Evolutionary conservation across 2,888 invertebrate genomes (phyloP).

Genomic region (Miltochrista miniata): DNA sequence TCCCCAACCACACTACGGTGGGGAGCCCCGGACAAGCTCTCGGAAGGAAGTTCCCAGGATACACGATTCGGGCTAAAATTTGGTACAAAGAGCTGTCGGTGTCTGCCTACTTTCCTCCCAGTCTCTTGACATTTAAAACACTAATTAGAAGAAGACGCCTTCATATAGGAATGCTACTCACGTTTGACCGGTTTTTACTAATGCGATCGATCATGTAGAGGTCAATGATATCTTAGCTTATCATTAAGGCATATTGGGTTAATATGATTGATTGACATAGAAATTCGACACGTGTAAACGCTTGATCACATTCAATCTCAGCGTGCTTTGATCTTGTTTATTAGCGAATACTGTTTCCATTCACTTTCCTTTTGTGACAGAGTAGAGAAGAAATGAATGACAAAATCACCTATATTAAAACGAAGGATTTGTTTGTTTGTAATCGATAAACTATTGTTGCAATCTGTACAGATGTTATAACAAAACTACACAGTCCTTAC

Average conservation of each 20-base stretch:
- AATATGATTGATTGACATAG: constrained; percentile 11
- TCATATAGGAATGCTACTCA: not conserved
- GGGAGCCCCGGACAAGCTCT: no score
- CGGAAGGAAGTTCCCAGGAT: no score
- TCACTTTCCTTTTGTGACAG: constrained; percentile 10
- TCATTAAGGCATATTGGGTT: not conserved
- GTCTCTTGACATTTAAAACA: no score
- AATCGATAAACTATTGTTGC: no score
- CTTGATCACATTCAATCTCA: constrained; percentile 11
- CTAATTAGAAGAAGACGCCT: not conserved
- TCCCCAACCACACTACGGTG: no score
- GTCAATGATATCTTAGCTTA: not conserved
- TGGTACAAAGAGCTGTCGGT: no score
- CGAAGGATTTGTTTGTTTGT: no score
- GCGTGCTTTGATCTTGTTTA: constrained; percentile 2
- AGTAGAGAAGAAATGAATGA: not conserved
- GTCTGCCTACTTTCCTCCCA: no score
- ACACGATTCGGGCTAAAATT: no score
- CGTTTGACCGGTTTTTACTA: not conserved
- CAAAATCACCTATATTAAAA: no score
- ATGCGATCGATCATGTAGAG: not conserved
- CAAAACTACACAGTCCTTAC: no score
- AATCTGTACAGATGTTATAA: no score
- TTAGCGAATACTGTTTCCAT: constrained; percentile 4
- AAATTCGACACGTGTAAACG: constrained; percentile 9